Evolutionary conservation across 1,140 invertebrate species (phyloP).

Genomic region (Drosophila albomicans): DNA sequence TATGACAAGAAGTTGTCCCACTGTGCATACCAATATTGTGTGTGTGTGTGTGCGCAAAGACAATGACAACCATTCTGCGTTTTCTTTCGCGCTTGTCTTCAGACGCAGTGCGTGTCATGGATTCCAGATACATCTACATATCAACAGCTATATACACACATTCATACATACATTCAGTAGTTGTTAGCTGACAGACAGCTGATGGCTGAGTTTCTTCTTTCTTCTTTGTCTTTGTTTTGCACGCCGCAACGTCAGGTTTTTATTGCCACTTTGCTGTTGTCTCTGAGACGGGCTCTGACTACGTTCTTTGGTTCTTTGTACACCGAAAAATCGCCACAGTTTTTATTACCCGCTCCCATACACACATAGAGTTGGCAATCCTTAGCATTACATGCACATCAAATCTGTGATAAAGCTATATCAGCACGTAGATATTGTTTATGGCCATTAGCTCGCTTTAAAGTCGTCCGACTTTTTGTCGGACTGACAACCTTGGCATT

Average conservation of each 20-base stretch:
- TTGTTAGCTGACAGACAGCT: neutral
- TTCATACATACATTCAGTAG: too few relatives aligned
- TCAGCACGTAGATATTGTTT: constrained; percentile 19
- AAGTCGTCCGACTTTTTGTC: neutral
- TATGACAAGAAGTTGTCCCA: constrained; percentile 58
- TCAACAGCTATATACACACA: constrained; percentile 7
- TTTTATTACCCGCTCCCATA: constrained; percentile 14
- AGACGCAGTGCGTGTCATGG: constrained; percentile 39
- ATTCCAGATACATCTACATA: constrained; percentile 13
- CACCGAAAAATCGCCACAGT: constrained; percentile 6
- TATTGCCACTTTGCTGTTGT: constrained; percentile 52
- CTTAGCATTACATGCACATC: constrained; percentile 1
- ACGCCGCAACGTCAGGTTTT: constrained; percentile 34
- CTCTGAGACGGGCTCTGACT: neutral
- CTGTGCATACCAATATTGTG: constrained; percentile 26
- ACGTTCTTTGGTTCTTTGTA: neutral
- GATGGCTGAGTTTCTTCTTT: neutral
- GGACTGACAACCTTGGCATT: too few relatives aligned
- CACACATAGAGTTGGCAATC: neutral
- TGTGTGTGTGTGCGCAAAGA: neutral
- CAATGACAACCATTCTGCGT: constrained; percentile 9
- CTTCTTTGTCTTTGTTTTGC: constrained; percentile 29
- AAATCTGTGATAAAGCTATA: constrained; percentile 18
- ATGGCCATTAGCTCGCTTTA: neutral
- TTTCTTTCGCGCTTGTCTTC: constrained; percentile 12